Conservation (phyloP, 2,113 vertebrate genomes). For the Microcebus jonahi region DNA sequence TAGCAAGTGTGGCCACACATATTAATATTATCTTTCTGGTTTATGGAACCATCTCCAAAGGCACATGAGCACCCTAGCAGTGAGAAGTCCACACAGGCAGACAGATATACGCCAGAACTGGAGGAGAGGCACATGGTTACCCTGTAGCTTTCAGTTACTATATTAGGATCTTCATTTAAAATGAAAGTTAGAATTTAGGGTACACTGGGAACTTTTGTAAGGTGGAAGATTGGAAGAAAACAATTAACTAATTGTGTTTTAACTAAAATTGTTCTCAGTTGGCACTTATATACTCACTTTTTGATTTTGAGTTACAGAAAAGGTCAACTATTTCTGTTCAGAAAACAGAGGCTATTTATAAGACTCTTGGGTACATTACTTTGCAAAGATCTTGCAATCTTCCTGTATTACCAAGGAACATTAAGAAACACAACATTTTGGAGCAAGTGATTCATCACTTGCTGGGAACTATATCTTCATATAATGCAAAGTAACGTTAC, state of each 20-base stretch:
- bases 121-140: neutral
- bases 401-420: neutral
- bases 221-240: neutral
- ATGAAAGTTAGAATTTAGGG: neutral
- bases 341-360: neutral
- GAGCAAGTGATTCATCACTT: neutral
- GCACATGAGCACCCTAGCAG: neutral
- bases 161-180: conserved; percentile 46
- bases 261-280: conserved; percentile 40
- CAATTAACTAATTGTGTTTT: conserved; percentile 2
- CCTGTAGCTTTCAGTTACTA: conserved; percentile 44
- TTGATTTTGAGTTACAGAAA: neutral
- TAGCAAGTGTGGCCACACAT: too few species aligned
- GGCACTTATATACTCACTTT: neutral
- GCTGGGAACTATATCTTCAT: neutral
- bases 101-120: neutral
- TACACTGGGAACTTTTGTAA: neutral
- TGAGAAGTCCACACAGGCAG: neutral
- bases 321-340: conserved; percentile 33
- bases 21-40: neutral
- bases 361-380: neutral
- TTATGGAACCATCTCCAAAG: neutral
- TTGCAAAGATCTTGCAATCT: neutral
- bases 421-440: neutral
- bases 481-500: neutral